Evolutionary conservation across 2,888 invertebrate genomes (phyloP).

Genomic region (Chrysolina oricalcia): DNA sequence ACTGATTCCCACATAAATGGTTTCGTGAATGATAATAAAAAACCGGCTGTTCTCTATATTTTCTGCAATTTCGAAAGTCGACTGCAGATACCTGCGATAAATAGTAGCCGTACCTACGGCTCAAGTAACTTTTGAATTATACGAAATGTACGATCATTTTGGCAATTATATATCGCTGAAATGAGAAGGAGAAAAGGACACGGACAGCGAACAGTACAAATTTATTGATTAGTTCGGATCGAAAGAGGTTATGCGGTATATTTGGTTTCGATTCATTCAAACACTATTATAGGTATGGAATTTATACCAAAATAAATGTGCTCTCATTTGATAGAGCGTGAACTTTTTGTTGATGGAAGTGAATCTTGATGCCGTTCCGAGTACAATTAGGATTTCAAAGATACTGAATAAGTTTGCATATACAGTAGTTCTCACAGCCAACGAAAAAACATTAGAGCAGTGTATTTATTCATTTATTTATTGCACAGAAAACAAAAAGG

Average conservation of each 20-base stretch:
- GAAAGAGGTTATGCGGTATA: neutral
- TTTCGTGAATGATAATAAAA: slow-evolving; percentile 57
- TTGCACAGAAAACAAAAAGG: too few species aligned
- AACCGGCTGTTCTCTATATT: slow-evolving; percentile 59
- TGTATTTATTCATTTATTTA: too few species aligned
- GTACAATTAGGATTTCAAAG: too few species aligned
- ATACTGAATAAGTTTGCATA: too few species aligned
- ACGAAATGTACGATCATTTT: slow-evolving; percentile 42
- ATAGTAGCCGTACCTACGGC: slow-evolving; percentile 56
- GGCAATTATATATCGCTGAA: slow-evolving; percentile 40
- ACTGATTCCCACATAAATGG: slow-evolving; percentile 53
- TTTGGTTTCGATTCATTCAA: too few species aligned
- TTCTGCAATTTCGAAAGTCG: slow-evolving; percentile 58
- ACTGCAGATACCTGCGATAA: slow-evolving; percentile 59
- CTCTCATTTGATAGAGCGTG: too few species aligned
- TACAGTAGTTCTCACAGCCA: too few species aligned
- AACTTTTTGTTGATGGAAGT: too few species aligned
- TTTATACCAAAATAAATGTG: too few species aligned
- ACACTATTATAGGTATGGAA: too few species aligned
- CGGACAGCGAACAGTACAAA: neutral
- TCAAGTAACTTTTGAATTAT: slow-evolving; percentile 51
- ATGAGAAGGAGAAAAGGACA: slow-evolving; percentile 9
- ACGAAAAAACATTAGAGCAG: too few species aligned
- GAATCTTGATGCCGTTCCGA: too few species aligned
- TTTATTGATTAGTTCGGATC: neutral